Evolutionary conservation across 2,797 vertebrate species (phyloP).

Genomic region (Mallotus villosus): DNA sequence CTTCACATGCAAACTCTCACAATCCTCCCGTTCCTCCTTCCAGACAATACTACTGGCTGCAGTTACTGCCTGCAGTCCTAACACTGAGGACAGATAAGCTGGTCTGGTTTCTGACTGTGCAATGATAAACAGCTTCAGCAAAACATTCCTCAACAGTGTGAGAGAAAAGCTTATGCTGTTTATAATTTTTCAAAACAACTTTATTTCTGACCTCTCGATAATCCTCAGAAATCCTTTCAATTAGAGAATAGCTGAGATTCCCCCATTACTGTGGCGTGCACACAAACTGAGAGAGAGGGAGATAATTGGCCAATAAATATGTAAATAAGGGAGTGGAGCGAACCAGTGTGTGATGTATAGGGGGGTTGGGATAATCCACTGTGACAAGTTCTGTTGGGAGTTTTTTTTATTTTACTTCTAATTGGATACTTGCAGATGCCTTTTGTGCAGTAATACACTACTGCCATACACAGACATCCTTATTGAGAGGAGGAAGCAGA

Average conservation of each 20-base stretch:
- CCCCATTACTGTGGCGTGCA: constrained; percentile 60
- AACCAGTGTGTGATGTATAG: constrained; percentile 65
- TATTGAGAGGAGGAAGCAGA: constrained; percentile 35
- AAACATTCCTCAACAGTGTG: constrained; percentile 54
- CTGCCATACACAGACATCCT: constrained; percentile 45
- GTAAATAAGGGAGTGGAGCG: constrained; percentile 70
- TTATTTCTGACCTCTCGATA: constrained; percentile 71
- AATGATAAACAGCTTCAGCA: constrained; percentile 62
- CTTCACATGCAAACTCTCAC: constrained; percentile 34
- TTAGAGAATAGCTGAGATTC: constrained; percentile 67
- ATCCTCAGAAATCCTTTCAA: constrained; percentile 74
- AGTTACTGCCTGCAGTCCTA: constrained; percentile 47
- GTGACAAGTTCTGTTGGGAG: constrained; percentile 73
- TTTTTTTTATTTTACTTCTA: constrained; percentile 61
- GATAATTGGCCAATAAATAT: constrained; percentile 82
- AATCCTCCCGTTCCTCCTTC: constrained; percentile 32
- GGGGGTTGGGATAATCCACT: constrained; percentile 65
- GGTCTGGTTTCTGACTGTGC: constrained; percentile 32
- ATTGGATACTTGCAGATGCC: constrained; percentile 61
- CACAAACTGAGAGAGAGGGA: constrained; percentile 61
- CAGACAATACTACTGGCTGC: constrained; percentile 43
- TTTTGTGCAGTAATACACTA: constrained; percentile 50
- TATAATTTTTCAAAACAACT: constrained; percentile 69
- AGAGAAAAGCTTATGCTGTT: constrained; percentile 65
- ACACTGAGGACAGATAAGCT: constrained; percentile 52